Evolutionary conservation across 2,888 invertebrate genomes (phyloP).

Genomic region (Congeria kusceri): DNA sequence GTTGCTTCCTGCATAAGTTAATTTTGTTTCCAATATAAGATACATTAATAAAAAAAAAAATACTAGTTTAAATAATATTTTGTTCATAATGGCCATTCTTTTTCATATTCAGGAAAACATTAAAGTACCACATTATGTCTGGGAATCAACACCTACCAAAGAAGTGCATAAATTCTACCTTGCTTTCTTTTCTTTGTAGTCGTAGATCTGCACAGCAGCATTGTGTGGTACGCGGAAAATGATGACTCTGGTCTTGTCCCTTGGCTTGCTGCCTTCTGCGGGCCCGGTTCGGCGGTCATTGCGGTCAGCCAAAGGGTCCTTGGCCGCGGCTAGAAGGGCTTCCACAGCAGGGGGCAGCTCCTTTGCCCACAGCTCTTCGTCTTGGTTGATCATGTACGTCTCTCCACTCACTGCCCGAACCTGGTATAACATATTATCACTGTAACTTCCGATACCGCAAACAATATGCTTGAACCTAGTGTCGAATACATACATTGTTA

Average conservation of each 20-base stretch:
- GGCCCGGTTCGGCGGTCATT: constrained; percentile 46
- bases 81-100: too few relatives aligned
- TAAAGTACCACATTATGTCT: too few relatives aligned
- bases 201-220: constrained; percentile 87
- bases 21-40: too few relatives aligned
- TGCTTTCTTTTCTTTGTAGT: constrained; percentile 87
- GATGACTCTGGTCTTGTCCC: constrained; percentile 85
- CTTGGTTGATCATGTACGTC: constrained; percentile 87
- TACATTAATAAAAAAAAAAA: too few relatives aligned
- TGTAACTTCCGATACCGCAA: too few relatives aligned
- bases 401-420: constrained; percentile 86
- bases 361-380: constrained; percentile 85
- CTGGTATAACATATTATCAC: constrained; percentile 65
- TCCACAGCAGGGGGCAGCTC: constrained; percentile 85
- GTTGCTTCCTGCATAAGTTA: too few relatives aligned
- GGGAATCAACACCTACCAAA: too few relatives aligned
- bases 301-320: constrained; percentile 86
- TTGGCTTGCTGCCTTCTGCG: constrained; percentile 50
- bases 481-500: too few relatives aligned
- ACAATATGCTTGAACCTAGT: too few relatives aligned
- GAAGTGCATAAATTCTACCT: constrained; percentile 74
- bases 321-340: constrained; percentile 76
- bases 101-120: too few relatives aligned
- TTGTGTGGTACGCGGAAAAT: constrained; percentile 87
- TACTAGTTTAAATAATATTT: too few relatives aligned